Evolutionary conservation across 2,797 vertebrate genomes (phyloP).

Genomic region (Rousettus madagascariensis): DNA sequence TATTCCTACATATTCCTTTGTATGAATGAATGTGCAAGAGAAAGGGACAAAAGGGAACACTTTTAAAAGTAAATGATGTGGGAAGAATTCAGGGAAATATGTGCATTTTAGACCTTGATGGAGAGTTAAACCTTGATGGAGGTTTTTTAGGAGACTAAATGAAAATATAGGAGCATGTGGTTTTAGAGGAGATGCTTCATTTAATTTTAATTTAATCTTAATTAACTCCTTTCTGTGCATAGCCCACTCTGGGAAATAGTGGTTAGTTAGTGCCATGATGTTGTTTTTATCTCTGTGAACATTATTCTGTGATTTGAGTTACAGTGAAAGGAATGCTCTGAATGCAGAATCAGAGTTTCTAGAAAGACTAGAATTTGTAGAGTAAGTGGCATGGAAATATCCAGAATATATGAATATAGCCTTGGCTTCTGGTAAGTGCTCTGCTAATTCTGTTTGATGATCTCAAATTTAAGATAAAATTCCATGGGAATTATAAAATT

Average conservation of each 20-base stretch:
- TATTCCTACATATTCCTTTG: background rate
- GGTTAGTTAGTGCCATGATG: background rate
- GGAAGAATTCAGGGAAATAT: background rate
- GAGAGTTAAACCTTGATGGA: background rate
- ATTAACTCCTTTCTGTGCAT: background rate
- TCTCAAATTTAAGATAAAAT: background rate
- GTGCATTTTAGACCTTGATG: background rate
- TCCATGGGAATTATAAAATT: background rate
- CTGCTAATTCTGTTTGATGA: background rate
- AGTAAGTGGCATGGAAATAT: background rate
- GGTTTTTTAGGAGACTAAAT: background rate
- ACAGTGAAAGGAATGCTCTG: background rate
- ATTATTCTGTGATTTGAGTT: background rate
- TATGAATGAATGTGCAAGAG: background rate
- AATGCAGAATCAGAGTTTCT: background rate
- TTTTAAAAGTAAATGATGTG: slow-evolving; percentile 10
- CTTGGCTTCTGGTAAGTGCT: background rate
- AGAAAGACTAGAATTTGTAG: background rate
- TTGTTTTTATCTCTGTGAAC: background rate
- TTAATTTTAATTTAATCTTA: background rate
- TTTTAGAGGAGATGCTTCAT: background rate
- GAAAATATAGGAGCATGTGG: background rate
- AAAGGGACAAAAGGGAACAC: background rate
- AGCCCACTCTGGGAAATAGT: background rate
- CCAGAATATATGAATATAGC: background rate